Percentiles rank a stretch among this genome's conserved stretches.
Evolutionary conservation across 1,140 invertebrate genomes (phyloP).

Genomic region (Calliphora vicina): DNA sequence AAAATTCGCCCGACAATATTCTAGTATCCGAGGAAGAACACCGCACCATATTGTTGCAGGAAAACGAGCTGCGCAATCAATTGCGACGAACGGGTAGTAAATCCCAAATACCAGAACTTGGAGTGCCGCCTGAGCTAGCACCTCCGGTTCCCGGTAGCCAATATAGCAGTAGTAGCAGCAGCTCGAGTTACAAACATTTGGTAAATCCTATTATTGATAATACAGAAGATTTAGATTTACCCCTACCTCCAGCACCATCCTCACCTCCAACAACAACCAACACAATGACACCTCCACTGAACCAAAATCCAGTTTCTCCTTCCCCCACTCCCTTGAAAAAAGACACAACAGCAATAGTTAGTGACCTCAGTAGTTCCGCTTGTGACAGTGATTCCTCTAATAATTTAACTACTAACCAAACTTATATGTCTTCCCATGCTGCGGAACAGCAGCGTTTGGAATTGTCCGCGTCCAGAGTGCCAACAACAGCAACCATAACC

Average conservation of each 20-base stretch:
- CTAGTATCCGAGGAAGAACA: conserved; percentile 58
- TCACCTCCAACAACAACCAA: conserved; percentile 38
- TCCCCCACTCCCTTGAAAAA: background rate
- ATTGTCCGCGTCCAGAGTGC: background rate
- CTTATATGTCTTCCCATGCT: conserved; percentile 39
- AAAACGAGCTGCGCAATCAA: conserved; percentile 61
- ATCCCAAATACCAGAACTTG: conserved; percentile 38
- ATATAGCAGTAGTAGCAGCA: background rate
- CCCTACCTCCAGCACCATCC: conserved; percentile 52
- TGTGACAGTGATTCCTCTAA: conserved; percentile 38
- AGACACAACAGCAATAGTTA: background rate
- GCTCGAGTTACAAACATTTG: conserved; percentile 45
- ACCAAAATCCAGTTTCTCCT: background rate
- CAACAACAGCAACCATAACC: conserved; percentile 35
- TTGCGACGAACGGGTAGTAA: conserved; percentile 40
- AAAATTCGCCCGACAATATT: conserved; percentile 60
- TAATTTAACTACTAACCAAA: conserved; percentile 18
- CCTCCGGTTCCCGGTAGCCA: conserved; percentile 52
- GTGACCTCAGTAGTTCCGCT: conserved; percentile 27
- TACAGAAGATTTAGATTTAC: conserved; percentile 58
- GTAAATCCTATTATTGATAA: conserved; percentile 61
- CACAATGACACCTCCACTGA: conserved; percentile 8
- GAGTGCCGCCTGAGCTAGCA: conserved; percentile 51
- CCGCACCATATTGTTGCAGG: conserved; percentile 56
- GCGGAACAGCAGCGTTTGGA: conserved; percentile 45